phyloP scores from a whole-genome alignment of 2,797 vertebrate genomes.

The Danio choprae region DNA sequence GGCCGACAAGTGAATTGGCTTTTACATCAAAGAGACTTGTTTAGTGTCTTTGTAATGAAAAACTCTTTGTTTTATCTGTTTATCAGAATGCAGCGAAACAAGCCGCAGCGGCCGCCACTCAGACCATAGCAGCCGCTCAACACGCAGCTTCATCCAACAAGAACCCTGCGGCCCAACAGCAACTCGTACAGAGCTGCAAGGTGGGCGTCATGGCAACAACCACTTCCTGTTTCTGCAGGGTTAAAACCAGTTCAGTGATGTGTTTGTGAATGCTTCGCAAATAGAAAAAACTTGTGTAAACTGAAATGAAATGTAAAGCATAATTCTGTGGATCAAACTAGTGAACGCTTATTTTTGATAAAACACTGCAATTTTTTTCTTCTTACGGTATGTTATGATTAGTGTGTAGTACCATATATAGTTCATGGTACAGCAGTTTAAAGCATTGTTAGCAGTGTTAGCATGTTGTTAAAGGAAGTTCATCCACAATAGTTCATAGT shows the following conservation, averaged over 20 bases:
- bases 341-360: neutral
- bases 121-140: conserved; percentile 94
- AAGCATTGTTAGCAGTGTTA: too few species aligned
- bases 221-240: conserved; percentile 34
- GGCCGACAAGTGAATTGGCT: neutral
- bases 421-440: too few species aligned
- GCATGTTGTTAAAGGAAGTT: too few species aligned
- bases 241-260: conserved; percentile 35
- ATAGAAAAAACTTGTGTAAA: neutral
- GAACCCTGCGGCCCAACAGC: conserved; percentile 92
- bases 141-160: conserved; percentile 90
- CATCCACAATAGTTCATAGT: too few species aligned
- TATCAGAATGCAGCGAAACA: conserved; percentile 93
- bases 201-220: conserved; percentile 65
- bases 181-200: conserved; percentile 97
- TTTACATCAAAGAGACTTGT: neutral
- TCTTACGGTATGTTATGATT: neutral
- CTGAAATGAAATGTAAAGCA: neutral
- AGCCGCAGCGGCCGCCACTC: conserved; percentile 93
- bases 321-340: neutral
- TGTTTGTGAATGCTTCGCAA: neutral
- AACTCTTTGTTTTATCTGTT: conserved; percentile 26
- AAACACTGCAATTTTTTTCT: neutral
- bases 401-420: too few species aligned
- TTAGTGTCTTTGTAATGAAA: neutral